These are phyloP conservation scores for Sclerodermus sp. DNA, from an alignment of 2,888 invertebrate genomes.

Conservation along the genomic window DNA sequence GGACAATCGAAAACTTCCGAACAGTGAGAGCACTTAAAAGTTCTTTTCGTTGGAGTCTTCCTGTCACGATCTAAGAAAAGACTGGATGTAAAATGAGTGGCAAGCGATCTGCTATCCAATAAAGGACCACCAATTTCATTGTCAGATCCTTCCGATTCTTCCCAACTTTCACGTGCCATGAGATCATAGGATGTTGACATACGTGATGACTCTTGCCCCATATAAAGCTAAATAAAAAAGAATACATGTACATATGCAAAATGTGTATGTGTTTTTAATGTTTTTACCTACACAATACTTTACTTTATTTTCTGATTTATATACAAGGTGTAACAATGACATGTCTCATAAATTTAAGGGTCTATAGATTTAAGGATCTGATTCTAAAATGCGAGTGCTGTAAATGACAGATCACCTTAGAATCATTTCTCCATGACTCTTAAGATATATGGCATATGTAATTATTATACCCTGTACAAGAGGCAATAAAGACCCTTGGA, in stretches of 20 bases:
- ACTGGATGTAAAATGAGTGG: slow-evolving; percentile 54
- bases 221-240: slow-evolving; percentile 54
- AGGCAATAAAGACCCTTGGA: too few relatives aligned
- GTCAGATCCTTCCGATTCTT: slow-evolving; percentile 70
- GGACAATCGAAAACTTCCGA: slow-evolving; percentile 63
- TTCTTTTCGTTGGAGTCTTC: slow-evolving; percentile 55
- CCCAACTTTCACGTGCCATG: slow-evolving; percentile 71
- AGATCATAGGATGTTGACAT: slow-evolving; percentile 66
- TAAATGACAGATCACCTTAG: too few relatives aligned
- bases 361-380: too few relatives aligned
- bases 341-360: too few relatives aligned
- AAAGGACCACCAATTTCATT: slow-evolving; percentile 55
- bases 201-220: slow-evolving; percentile 63
- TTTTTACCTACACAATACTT: too few relatives aligned
- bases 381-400: too few relatives aligned
- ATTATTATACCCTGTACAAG: too few relatives aligned
- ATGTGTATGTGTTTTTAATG: too few relatives aligned
- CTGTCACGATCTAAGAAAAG: slow-evolving; percentile 53
- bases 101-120: slow-evolving; percentile 52
- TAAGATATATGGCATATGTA: too few relatives aligned
- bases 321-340: too few relatives aligned
- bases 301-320: too few relatives aligned
- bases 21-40: slow-evolving; percentile 65
- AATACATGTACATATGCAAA: background rate
- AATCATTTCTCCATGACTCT: too few relatives aligned